Percentiles rank a stretch among this genome's conserved stretches.
Evolutionary conservation across 2,113 vertebrate species (phyloP).

Genomic region (Gymnobelideus leadbeateri): DNA sequence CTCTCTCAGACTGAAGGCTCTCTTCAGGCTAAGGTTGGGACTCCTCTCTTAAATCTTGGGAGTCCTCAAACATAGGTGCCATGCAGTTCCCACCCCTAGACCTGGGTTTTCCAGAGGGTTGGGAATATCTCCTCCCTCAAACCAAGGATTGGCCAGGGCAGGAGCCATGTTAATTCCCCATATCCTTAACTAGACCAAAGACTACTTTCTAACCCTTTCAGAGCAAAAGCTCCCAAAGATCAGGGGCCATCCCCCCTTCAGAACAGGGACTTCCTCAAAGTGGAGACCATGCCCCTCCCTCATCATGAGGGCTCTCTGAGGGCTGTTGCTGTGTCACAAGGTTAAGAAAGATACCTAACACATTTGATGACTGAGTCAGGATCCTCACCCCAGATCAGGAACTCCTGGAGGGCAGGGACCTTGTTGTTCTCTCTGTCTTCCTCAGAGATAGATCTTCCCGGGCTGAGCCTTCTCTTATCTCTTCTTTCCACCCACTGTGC

Average conservation of each 20-base stretch:
- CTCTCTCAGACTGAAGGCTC: not conserved
- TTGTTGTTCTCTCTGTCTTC: not conserved
- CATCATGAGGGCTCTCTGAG: not conserved
- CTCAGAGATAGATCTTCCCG: not conserved
- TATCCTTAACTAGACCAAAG: not conserved
- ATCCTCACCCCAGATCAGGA: not conserved
- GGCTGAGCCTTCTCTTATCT: not conserved
- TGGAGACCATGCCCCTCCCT: not conserved
- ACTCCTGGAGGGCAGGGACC: not conserved
- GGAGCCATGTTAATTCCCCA: not conserved
- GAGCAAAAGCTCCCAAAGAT: not conserved
- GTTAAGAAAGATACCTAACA: not conserved
- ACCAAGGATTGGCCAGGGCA: not conserved
- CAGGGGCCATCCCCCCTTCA: not conserved
- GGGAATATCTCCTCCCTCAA: not conserved
- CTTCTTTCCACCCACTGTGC: not conserved
- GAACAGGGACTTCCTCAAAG: not conserved
- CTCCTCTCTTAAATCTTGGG: not conserved
- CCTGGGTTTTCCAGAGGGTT: not conserved
- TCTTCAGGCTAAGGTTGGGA: not conserved
- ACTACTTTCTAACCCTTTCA: not conserved
- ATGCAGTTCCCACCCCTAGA: not conserved
- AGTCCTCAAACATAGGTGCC: not conserved
- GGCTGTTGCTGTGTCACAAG: not conserved
- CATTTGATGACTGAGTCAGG: not conserved